Conservation (phyloP, 2,113 vertebrate species). For the Polyodon spathula region DNA sequence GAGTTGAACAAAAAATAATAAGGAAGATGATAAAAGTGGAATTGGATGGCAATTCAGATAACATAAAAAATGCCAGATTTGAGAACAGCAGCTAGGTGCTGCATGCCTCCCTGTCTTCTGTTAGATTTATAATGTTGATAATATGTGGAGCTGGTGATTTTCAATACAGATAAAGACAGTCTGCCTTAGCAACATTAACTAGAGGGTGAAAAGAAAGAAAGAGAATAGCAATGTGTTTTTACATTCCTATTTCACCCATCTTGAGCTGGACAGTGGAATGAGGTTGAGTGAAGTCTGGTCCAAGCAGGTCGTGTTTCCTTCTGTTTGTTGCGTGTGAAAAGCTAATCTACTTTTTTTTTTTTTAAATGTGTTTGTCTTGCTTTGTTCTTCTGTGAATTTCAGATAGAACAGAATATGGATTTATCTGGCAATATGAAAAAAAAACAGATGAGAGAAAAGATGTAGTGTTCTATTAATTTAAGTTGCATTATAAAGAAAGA, state of each 20-base stretch:
- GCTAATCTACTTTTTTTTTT: neutral
- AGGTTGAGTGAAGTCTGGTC: neutral
- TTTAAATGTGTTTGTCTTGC: neutral
- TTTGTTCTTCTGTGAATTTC: neutral
- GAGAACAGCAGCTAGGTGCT: neutral
- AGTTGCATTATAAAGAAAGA: too few species aligned
- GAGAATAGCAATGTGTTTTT: neutral
- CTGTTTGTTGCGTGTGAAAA: neutral
- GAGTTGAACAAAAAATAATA: slow-evolving; percentile 33
- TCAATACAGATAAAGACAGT: slow-evolving; percentile 43
- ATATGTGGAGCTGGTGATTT: slow-evolving; percentile 36
- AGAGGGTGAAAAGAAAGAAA: neutral
- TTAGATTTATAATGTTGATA: slow-evolving; percentile 2
- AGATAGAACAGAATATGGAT: neutral
- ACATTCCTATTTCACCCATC: neutral
- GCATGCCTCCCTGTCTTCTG: neutral
- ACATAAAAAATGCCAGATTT: slow-evolving; percentile 9
- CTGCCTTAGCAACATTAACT: neutral
- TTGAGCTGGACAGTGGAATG: neutral
- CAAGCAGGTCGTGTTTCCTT: neutral
- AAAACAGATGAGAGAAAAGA: neutral
- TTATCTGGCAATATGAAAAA: neutral
- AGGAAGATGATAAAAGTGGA: slow-evolving; percentile 31
- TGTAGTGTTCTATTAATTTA: neutral
- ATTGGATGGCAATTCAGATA: slow-evolving; percentile 34